phyloP scores from a whole-genome alignment of 2,113 vertebrate species.

The Vanacampus margaritifer region DNA sequence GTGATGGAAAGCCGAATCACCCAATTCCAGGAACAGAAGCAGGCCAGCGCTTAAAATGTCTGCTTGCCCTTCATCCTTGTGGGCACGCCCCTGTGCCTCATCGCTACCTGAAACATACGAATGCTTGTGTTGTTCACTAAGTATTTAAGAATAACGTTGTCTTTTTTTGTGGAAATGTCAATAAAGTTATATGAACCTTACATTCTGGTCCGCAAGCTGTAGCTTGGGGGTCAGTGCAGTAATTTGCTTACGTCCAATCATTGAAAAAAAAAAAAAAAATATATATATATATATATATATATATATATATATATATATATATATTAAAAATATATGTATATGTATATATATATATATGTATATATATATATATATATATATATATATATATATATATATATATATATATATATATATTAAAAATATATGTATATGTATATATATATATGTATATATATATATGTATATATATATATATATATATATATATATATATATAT shows the following conservation, averaged over 20 bases:
- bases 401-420: too few species aligned
- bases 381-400: too few species aligned
- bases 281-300: too few species aligned
- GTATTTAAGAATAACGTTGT: conserved; percentile 60
- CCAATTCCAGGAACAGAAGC: conserved; percentile 63
- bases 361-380: too few species aligned
- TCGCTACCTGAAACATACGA: background rate
- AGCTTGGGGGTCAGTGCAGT: background rate
- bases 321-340: too few species aligned
- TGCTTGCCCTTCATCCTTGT: background rate
- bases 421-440: too few species aligned
- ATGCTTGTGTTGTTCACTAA: conserved; percentile 30
- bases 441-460: too few species aligned
- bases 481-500: too few species aligned
- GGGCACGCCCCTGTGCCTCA: background rate
- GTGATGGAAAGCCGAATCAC: conserved; percentile 73
- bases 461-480: too few species aligned
- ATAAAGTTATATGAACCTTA: conserved; percentile 62
- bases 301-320: too few species aligned
- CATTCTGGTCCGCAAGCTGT: background rate
- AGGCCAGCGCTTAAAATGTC: conserved; percentile 57
- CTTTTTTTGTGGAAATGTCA: conserved; percentile 41
- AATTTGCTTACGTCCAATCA: background rate
- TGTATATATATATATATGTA: too few species aligned
- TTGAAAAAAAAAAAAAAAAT: too few species aligned